phyloP scores from a whole-genome alignment of 1,140 invertebrate genomes.

The Pseudachorutes palmiensis region DNA sequence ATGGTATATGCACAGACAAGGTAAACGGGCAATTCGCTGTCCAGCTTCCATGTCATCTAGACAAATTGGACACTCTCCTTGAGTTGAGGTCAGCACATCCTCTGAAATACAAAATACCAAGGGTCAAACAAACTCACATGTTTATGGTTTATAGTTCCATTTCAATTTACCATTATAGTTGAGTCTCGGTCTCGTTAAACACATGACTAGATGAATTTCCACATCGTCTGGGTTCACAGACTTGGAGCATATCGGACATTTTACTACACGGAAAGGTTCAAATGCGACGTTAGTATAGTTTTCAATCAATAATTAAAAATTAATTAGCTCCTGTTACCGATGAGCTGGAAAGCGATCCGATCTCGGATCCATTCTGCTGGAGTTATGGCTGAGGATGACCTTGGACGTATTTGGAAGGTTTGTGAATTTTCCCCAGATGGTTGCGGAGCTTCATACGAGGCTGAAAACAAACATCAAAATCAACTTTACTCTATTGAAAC shows the following conservation, averaged over 20 bases:
- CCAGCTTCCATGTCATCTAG: constrained; percentile 89
- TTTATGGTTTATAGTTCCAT: no score
- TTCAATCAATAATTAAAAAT: background rate
- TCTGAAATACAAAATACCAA: no score
- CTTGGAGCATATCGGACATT: constrained; percentile 4
- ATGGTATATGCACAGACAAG: constrained; percentile 98
- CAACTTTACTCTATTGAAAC: no score
- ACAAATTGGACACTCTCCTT: constrained; percentile 95
- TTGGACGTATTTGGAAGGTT: constrained; percentile 2
- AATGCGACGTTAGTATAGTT: background rate
- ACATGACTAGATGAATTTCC: constrained; percentile 97
- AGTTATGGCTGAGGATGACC: background rate
- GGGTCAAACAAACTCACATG: no score
- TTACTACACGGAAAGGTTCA: background rate
- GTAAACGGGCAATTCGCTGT: constrained; percentile 91
- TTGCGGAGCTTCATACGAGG: background rate
- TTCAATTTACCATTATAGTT: constrained; percentile 83
- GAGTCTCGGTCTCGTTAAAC: constrained; percentile 93
- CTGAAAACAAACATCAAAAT: background rate
- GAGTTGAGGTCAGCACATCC: constrained; percentile 91
- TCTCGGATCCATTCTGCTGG: constrained; percentile 10
- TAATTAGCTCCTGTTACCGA: background rate
- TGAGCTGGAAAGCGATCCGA: constrained; percentile 1
- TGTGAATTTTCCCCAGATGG: constrained; percentile 2
- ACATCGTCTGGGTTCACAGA: constrained; percentile 54